phyloP scores from a whole-genome alignment of 2,888 invertebrate species.

The Noctuana brunneofusca region DNA sequence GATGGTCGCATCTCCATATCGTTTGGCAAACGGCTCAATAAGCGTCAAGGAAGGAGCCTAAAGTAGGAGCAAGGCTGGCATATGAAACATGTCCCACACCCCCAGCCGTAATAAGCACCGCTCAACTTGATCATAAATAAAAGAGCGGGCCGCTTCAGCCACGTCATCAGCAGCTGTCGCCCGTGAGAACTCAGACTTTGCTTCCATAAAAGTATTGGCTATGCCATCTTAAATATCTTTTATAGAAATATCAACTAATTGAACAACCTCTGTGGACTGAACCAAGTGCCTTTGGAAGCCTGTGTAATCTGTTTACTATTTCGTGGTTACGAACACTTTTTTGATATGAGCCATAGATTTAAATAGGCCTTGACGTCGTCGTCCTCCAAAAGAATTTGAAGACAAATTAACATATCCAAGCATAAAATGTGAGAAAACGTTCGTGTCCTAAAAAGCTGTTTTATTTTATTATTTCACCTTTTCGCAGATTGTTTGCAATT shows the following conservation, averaged over 20 bases:
- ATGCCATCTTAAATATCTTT: constrained; percentile 4
- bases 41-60: constrained; percentile 56
- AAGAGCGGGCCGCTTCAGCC: constrained; percentile 65
- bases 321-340: too few species aligned
- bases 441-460: constrained; percentile 41
- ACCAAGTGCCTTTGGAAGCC: not conserved
- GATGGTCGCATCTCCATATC: constrained; percentile 28
- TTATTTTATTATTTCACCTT: constrained; percentile 60
- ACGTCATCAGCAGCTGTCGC: constrained; percentile 72
- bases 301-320: not conserved
- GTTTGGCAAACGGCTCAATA: constrained; percentile 59
- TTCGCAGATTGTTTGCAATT: constrained; percentile 66
- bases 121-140: constrained; percentile 77
- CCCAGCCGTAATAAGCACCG: constrained; percentile 72
- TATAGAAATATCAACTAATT: not conserved
- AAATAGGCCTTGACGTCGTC: too few species aligned
- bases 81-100: constrained; percentile 68
- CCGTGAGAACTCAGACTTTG: constrained; percentile 53
- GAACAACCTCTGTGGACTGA: not conserved
- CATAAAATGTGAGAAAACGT: constrained; percentile 15
- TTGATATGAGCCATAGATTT: too few species aligned
- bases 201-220: constrained; percentile 56
- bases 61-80: constrained; percentile 59
- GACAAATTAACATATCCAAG: constrained; percentile 18
- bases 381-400: not conserved